Evolutionary conservation across 2,888 invertebrate species (phyloP).

Genomic region (Prenolepis imparis): DNA sequence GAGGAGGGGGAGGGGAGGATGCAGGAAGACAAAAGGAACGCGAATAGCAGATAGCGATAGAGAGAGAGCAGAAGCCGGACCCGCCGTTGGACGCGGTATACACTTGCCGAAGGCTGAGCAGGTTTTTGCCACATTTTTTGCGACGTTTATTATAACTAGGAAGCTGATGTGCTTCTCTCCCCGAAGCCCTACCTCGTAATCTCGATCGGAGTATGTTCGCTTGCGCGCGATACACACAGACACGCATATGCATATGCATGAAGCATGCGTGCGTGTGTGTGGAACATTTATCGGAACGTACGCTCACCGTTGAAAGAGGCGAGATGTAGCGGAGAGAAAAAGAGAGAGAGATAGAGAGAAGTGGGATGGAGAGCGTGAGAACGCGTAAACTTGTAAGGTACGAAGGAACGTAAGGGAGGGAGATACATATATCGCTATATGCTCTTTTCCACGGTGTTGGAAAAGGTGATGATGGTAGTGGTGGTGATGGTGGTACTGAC

Average conservation of each 20-base stretch:
- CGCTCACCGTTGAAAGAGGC: slow-evolving; percentile 42
- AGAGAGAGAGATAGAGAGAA: slow-evolving; percentile 72
- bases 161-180: slow-evolving; percentile 77
- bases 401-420: slow-evolving; percentile 64
- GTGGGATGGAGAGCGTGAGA: slow-evolving; percentile 82
- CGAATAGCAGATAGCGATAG: slow-evolving; percentile 68
- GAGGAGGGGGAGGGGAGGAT: slow-evolving; percentile 50
- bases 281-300: slow-evolving; percentile 52
- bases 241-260: no score
- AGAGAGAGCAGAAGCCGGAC: slow-evolving; percentile 70
- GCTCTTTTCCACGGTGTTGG: slow-evolving; percentile 73
- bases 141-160: slow-evolving; percentile 82
- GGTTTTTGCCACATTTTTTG: slow-evolving; percentile 83
- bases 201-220: slow-evolving; percentile 62
- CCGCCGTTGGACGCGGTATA: slow-evolving; percentile 62
- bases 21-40: slow-evolving; percentile 54
- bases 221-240: slow-evolving; percentile 21
- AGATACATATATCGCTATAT: slow-evolving; percentile 44
- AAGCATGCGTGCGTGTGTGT: not conserved
- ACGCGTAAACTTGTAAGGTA: slow-evolving; percentile 77
- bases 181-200: slow-evolving; percentile 69
- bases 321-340: slow-evolving; percentile 42
- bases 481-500: slow-evolving; percentile 34
- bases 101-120: slow-evolving; percentile 84
- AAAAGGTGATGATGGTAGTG: slow-evolving; percentile 54